Evolutionary conservation across 92 coral and sea anemone genomes (phyloP), one percentile per base, ranked within the genome.

Genomic region (Siderastrea radians): DNA sequence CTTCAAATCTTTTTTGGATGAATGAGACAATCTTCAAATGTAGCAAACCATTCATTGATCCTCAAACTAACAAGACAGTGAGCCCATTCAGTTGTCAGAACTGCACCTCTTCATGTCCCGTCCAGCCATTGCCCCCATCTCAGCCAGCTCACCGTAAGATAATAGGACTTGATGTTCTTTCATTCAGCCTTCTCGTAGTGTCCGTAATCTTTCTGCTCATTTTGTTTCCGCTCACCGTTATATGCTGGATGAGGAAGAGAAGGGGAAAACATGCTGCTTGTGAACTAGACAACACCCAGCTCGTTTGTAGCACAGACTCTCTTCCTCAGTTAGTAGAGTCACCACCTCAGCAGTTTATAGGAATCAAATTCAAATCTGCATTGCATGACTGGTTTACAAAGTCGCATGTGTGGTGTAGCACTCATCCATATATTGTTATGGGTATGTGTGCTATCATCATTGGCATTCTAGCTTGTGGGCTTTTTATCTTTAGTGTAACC

Each of bases 361-460:
- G 99, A 7, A 83, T 84, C 79, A 86, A 84, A 74, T 77, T 97
- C 87, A 97, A 97, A 54, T 59, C 86, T 8, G 81, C 70, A 51
- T 49, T 97, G 48, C 81, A 88, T 49, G 57, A 46, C 6, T 1
- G 82, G 70, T 97, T 97, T 68, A 87, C 92, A 2, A 71, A 63
- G 78, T 97, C 98, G 98, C 98, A 98, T 15, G 82, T 72, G 0
- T 93, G 96, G 93, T 97, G 99, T 69, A 89, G 97, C 13, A 17
- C 12, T 0, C 94, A 95, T 59, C 96, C 99, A 1, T 87, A 87
- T 79, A 12, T 79, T 7, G 98, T 97, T 13, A 88, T 97, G 68
- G 55, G 77, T 10, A 86, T 38, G 10, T 86, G 91, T n/a, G 9
- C 93, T 45, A 69, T 92, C 3, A 86, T 93, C 11, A 82, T 97